These are phyloP conservation scores for Trissoscelio sp. DNA, from an alignment of 2,888 invertebrate species.

Conservation along the genomic window DNA sequence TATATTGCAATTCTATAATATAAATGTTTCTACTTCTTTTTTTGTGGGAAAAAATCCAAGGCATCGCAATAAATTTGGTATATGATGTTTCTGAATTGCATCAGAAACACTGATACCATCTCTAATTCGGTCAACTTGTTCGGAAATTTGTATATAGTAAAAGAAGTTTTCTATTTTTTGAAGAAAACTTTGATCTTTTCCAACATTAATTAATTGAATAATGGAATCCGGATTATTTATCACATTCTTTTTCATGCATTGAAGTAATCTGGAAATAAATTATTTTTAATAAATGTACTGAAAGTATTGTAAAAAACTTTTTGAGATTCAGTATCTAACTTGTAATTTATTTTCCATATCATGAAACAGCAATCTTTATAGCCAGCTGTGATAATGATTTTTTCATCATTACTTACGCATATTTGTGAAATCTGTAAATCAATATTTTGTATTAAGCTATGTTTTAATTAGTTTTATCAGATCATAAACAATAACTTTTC, in stretches of 20 bases:
- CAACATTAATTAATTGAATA: no score
- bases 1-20: not conserved
- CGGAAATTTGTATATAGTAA: not conserved
- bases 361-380: not conserved
- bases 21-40: not conserved
- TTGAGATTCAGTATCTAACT: not conserved
- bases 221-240: no score
- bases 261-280: not conserved
- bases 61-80: not conserved
- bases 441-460: not conserved
- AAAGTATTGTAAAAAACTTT: no score
- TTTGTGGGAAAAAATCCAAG: not conserved
- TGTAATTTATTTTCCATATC: slow-evolving; percentile 2
- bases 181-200: not conserved
- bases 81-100: not conserved
- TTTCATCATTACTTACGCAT: not conserved
- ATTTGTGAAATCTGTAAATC: not conserved
- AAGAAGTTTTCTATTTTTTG: not conserved
- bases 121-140: not conserved
- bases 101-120: not conserved
- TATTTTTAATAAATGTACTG: not conserved
- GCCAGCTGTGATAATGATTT: not conserved
- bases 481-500: not conserved
- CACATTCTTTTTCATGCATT: no score
- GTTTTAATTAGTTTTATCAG: not conserved